Base-by-base conservation (phyloP, 1,140 invertebrate genomes). In the Hydropsyche tenuis region DNA sequence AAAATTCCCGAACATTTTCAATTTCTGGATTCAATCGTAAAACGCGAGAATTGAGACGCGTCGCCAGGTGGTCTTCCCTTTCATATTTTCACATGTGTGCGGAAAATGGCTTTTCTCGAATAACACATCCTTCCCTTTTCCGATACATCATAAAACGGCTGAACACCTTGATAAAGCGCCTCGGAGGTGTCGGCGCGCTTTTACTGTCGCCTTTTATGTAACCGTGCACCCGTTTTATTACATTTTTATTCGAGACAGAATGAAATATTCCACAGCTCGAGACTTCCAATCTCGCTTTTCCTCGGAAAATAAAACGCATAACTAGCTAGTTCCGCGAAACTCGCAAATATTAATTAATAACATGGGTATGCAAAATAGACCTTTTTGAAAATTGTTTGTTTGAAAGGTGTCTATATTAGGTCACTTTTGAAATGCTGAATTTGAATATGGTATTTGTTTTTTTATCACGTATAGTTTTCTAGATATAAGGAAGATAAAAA, bases 61-160 rank as follows among this genome's bases (percentile, higher is more conserved):
- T 18, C 48, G 9, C 48, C 7, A 20, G 48, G 20, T 18, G 20
- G 16, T 53, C 48, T 53, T 16, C 9, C 45, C 45, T 9, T 11
- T 53, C 48, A 66, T 66, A 43, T 45, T 42, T 37, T 66, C 37
- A 66, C 30, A 20, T 60, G 25, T 64, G 23, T 23, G n/a, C 20
- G 46, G 23, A n/a, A 51, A 53, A 73, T 51, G 63, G 72, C 62
- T 73, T 64, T 68, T 62, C 65, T 23, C 43, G 62, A 66, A 69
- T 48, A 69, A 37, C 9, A 37, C 30, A 37, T 37, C 30, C 30
- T 53, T 53, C 48, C 48, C 18, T 73, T 70, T 71, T 51, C 66
- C 72, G 75, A 76, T 76, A 76, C 75, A 76, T 76, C 75, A 76
- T 74, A 76, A 72, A 74, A 72, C 56, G 72, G 42, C 63, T 43